Base-by-base conservation (phyloP, 2,113 vertebrate genomes). In the Calonectris borealis region DNA sequence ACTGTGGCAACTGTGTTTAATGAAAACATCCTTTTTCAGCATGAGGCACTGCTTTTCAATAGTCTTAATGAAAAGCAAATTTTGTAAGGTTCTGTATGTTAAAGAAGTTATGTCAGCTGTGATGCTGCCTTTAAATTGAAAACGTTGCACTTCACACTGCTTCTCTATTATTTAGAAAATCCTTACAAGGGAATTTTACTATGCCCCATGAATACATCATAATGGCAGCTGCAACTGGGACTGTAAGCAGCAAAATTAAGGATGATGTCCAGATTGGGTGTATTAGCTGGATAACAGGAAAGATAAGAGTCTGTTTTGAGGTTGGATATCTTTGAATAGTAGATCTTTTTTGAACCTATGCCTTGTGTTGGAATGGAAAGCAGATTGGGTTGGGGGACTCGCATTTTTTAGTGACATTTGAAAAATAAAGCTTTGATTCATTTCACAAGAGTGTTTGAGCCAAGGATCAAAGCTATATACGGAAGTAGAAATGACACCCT, bases 381-480 rank as follows among this genome's bases (percentile, higher is more conserved):
- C 86, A 91, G 20, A 90, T 57, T 85, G 57, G 10, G 7, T 78
- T 76, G 17, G 16, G 7, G 15, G n/a, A 21, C 7, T 61, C 44
- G 21, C 13, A 91, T 88, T 88, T 94, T 96, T 92, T 64, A 22
- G 31, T 90, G 86, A 75, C 40, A 83, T 94, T 94, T 90, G 20
- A 88, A 88, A 86, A 60, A 66, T 12, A 73, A 94, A 62, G 7
- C 44, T 83, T 83, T 77, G n/a, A 72, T 85, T 93, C 27, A 46
- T 80, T 95, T 94, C 76, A 90, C n/a, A 44, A 21, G 38, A 70
- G 5, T 58, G 18, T 72, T 81, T 82, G 31, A 86, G 42, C 9
- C 29, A 84, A 42, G 10, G 69, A 95, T 94, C 76, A 96, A 93
- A 95, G 64, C 26, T 90, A 34, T 71, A 77, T 64, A 65, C 3